phyloP scores from a whole-genome alignment of 2,797 vertebrate genomes.

The Pygocentrus nattereri region DNA sequence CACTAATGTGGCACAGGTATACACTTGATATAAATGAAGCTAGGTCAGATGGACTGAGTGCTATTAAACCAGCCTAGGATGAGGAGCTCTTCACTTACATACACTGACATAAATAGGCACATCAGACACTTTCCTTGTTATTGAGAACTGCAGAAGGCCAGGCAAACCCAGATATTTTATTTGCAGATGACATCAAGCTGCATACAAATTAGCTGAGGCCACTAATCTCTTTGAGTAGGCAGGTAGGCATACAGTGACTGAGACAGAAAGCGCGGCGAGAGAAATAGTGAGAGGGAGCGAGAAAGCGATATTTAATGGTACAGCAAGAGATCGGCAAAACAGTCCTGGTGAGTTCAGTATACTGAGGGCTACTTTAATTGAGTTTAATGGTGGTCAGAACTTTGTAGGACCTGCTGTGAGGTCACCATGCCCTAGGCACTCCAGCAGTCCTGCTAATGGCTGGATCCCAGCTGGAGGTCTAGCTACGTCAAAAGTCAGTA shows the following conservation, averaged over 20 bases:
- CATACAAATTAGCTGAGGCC: neutral
- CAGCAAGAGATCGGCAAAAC: neutral
- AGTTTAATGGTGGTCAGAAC: constrained; percentile 27
- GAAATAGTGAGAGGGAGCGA: neutral
- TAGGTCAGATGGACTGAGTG: constrained; percentile 14
- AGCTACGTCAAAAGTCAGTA: neutral
- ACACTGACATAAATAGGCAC: neutral
- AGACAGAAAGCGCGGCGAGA: neutral
- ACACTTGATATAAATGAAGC: constrained; percentile 25
- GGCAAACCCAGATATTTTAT: neutral
- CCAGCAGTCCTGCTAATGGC: neutral
- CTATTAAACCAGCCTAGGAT: constrained; percentile 18
- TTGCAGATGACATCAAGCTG: neutral
- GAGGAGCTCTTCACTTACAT: neutral
- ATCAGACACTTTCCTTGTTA: neutral
- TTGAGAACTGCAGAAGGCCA: constrained; percentile 8
- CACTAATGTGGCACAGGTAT: neutral
- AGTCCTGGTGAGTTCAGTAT: neutral
- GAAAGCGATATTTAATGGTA: neutral
- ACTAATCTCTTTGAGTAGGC: neutral
- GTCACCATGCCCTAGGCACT: constrained; percentile 1
- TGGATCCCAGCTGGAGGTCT: neutral
- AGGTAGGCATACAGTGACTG: neutral
- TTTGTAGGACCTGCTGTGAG: constrained; percentile 27
- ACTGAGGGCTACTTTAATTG: neutral